phyloP scores from a whole-genome alignment of 2,797 vertebrate genomes.

The Oceanodroma leucorhoa region DNA sequence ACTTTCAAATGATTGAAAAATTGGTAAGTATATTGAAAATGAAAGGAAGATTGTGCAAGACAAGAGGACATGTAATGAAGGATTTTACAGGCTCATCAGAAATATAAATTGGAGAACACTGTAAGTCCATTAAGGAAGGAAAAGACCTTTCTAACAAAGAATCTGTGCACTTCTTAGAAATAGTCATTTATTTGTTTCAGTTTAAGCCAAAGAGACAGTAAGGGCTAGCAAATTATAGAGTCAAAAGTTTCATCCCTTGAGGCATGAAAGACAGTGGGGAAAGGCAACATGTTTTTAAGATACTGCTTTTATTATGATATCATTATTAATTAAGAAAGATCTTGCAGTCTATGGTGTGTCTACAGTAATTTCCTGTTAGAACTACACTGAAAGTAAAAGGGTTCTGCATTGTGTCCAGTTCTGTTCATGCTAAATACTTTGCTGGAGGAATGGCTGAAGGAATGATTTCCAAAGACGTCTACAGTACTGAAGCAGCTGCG shows the following conservation, averaged over 20 bases:
- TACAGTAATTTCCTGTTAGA: not conserved
- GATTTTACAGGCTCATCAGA: conserved; percentile 34
- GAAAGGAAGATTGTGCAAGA: conserved; percentile 24
- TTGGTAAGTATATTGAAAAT: not conserved
- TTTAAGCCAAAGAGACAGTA: not conserved
- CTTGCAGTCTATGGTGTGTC: not conserved
- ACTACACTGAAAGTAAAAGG: not conserved
- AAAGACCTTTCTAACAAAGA: conserved; percentile 10
- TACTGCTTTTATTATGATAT: not conserved
- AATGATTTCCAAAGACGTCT: not conserved
- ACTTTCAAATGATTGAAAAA: conserved; percentile 47
- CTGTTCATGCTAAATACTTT: not conserved
- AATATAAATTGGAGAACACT: not conserved
- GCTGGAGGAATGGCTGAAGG: not conserved
- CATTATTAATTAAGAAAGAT: not conserved
- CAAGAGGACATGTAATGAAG: not conserved
- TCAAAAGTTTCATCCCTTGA: not conserved
- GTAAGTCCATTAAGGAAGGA: conserved; percentile 1
- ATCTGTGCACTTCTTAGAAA: not conserved
- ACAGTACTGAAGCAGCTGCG: rapidly evolving
- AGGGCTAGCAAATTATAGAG: not conserved
- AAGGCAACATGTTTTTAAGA: not conserved
- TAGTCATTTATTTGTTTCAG: not conserved
- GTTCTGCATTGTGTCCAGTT: not conserved
- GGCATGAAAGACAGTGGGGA: not conserved